Evolutionary conservation across 2,888 invertebrate genomes (phyloP).

Genomic region (Apamea epomidion): DNA sequence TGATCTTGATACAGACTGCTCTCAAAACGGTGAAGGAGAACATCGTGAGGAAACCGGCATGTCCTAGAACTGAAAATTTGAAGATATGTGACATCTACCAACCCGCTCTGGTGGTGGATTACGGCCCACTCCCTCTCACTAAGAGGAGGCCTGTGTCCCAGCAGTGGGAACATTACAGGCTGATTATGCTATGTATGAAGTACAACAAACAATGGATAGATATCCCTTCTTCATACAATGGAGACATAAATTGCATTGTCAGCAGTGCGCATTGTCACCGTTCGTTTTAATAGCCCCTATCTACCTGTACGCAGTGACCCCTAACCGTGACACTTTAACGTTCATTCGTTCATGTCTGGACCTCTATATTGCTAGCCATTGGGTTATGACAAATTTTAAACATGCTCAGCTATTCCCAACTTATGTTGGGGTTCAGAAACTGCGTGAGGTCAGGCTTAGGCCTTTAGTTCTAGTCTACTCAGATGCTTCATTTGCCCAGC

Average conservation of each 20-base stretch:
- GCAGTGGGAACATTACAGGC: too few species aligned
- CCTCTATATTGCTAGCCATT: not conserved
- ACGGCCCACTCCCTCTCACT: too few species aligned
- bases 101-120: too few species aligned
- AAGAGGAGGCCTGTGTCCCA: too few species aligned
- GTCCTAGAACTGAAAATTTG: too few species aligned
- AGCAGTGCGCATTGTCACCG: slow-evolving; percentile 26
- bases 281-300: slow-evolving; percentile 19
- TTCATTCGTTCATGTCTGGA: not conserved
- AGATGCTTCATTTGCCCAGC: not conserved
- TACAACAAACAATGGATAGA: not conserved
- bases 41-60: too few species aligned
- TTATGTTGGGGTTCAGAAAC: not conserved
- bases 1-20: too few species aligned
- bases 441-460: not conserved
- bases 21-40: too few species aligned
- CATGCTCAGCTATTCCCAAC: not conserved
- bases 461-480: not conserved
- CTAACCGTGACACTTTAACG: slow-evolving; percentile 36
- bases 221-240: slow-evolving; percentile 10
- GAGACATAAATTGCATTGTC: slow-evolving; percentile 24
- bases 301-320: slow-evolving; percentile 38
- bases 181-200: not conserved
- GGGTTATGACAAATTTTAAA: not conserved
- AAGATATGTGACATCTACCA: too few species aligned